Conservation (phyloP, 2,113 vertebrate species). For the Alethe diademata region DNA sequence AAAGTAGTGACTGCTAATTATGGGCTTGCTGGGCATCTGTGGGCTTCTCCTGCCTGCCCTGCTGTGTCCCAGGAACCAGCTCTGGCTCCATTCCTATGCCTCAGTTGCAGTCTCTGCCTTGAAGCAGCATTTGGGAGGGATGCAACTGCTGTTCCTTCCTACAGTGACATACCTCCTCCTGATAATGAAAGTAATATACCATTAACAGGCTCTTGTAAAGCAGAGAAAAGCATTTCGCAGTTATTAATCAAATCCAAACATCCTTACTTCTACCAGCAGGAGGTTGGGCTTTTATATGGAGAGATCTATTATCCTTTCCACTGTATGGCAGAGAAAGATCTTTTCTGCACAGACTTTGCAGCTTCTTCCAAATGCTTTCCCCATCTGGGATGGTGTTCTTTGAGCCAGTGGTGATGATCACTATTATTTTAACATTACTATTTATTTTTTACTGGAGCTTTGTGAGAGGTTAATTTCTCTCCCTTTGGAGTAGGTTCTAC, state of each 20-base stretch:
- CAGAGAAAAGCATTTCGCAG: neutral
- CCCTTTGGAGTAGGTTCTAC: neutral
- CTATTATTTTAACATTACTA: neutral
- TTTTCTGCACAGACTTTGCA: neutral
- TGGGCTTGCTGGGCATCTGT: fast-evolving
- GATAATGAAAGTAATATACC: neutral
- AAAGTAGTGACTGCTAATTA: neutral
- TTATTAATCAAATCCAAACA: neutral
- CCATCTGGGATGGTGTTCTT: neutral
- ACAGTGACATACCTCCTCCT: neutral
- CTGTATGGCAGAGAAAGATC: neutral
- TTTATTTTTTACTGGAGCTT: neutral
- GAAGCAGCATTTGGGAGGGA: neutral
- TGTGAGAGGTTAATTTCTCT: neutral
- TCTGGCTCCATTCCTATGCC: fast-evolving
- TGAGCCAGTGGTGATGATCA: neutral
- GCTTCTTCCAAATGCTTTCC: neutral
- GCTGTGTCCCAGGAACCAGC: neutral
- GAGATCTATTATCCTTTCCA: neutral
- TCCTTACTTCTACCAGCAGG: neutral
- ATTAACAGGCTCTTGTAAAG: neutral
- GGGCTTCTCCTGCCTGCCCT: neutral
- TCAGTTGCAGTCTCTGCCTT: neutral
- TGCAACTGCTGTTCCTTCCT: neutral
- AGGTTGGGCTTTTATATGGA: neutral